These are phyloP conservation scores for Neolamprologus fasciatus DNA, from an alignment of 2,113 vertebrate genomes.

Conservation along the genomic window DNA sequence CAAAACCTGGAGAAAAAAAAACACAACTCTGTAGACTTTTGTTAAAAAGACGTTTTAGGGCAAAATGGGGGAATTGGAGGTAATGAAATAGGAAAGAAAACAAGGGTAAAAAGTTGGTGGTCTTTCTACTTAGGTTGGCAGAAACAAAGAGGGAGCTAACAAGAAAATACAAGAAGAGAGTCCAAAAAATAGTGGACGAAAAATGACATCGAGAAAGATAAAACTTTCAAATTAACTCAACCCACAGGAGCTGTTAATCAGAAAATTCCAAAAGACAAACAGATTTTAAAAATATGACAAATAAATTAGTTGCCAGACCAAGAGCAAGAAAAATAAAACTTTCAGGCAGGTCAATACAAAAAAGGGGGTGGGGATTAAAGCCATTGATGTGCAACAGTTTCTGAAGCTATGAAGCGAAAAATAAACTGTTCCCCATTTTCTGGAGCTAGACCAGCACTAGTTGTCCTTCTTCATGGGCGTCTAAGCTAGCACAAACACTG, in stretches of 20 bases:
- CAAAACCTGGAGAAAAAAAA: background rate
- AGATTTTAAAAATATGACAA: background rate
- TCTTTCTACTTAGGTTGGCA: background rate
- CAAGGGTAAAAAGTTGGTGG: background rate
- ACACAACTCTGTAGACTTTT: background rate
- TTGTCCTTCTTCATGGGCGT: background rate
- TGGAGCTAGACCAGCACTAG: background rate
- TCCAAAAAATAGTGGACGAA: background rate
- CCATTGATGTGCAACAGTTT: background rate
- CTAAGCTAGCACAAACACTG: background rate
- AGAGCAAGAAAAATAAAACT: background rate
- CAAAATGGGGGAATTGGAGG: background rate
- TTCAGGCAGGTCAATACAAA: background rate
- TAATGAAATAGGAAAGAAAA: background rate
- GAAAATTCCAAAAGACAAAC: background rate
- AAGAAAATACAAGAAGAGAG: background rate
- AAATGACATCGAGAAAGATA: background rate
- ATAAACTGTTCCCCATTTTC: background rate
- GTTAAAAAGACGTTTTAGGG: background rate
- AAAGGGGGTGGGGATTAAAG: accelerated
- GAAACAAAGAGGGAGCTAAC: background rate
- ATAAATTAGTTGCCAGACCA: background rate
- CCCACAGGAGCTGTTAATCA: background rate
- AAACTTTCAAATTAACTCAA: background rate
- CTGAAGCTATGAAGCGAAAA: background rate